Conservation (phyloP, 2,888 invertebrate genomes). For the Heliconius ethilla region DNA sequence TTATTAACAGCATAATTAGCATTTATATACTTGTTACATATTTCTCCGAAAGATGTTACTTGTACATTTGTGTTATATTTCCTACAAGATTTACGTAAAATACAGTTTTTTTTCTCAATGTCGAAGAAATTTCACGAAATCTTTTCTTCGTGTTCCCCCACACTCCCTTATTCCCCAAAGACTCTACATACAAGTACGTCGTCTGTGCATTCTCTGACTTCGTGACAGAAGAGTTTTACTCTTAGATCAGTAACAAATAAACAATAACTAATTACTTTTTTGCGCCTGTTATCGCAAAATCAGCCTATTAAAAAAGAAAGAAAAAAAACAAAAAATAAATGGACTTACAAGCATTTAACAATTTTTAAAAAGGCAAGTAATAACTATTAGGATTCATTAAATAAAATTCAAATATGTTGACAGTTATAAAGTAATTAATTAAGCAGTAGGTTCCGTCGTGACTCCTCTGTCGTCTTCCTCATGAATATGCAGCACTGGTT, state of each 20-base stretch:
- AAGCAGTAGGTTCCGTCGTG: conserved; percentile 46
- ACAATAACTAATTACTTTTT: too few relatives aligned
- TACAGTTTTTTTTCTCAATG: not conserved
- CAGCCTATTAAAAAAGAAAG: too few relatives aligned
- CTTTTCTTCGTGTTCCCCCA: not conserved
- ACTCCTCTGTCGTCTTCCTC: conserved; percentile 44
- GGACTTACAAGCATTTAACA: too few relatives aligned
- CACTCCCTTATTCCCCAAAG: not conserved
- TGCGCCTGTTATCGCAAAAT: too few relatives aligned
- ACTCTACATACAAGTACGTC: not conserved
- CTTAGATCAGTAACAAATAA: too few relatives aligned
- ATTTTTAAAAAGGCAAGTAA: not conserved
- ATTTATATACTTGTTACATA: too few relatives aligned
- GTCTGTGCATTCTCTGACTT: not conserved
- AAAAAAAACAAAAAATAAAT: too few relatives aligned
- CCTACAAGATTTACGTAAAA: not conserved
- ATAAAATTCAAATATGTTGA: conserved; percentile 31
- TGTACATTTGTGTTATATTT: not conserved
- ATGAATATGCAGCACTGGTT: conserved; percentile 54
- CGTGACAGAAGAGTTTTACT: not conserved
- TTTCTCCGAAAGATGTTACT: too few relatives aligned
- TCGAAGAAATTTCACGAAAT: not conserved
- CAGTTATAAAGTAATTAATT: conserved; percentile 49
- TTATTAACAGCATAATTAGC: too few relatives aligned
- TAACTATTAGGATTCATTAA: not conserved